A percentile compares a stretch with the other conserved stretches of the same genome.
These are phyloP conservation scores for Psilanteris sp. DNA, from an alignment of 1,140 invertebrate genomes.

Conservation along the genomic window DNA sequence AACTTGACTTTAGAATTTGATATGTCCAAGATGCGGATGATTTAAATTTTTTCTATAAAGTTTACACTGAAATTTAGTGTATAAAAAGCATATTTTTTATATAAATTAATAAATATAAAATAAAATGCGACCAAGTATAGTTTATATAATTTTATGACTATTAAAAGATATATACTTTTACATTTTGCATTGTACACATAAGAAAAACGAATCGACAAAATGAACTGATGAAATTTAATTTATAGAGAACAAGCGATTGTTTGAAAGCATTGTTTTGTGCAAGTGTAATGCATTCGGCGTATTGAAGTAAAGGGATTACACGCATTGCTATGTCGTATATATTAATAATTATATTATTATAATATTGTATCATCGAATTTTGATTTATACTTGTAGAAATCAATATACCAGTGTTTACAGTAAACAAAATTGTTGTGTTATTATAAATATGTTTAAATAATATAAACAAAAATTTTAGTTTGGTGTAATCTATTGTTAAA, in stretches of 20 bases:
- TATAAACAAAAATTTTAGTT: too few species aligned
- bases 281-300: constrained; percentile 26
- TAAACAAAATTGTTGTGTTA: too few species aligned
- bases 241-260: constrained; percentile 33
- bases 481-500: too few species aligned
- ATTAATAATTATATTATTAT: constrained; percentile 71
- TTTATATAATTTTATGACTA: too few species aligned
- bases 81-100: too few species aligned
- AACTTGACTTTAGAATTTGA: too few species aligned
- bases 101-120: too few species aligned
- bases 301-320: constrained; percentile 36
- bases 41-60: too few species aligned
- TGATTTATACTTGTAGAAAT: constrained; percentile 76
- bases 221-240: constrained; percentile 24
- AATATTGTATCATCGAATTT: constrained; percentile 72
- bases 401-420: constrained; percentile 78
- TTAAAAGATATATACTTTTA: constrained; percentile 38
- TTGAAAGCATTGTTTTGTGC: constrained; percentile 15
- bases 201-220: constrained; percentile 35
- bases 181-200: constrained; percentile 15
- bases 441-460: too few species aligned
- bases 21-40: too few species aligned
- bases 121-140: too few species aligned
- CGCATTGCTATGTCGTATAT: constrained; percentile 68
- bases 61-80: too few species aligned